Percentiles rank a stretch among this genome's conserved stretches.
phyloP scores from a whole-genome alignment of 2,113 vertebrate genomes.

The Urocitellus parryii region DNA sequence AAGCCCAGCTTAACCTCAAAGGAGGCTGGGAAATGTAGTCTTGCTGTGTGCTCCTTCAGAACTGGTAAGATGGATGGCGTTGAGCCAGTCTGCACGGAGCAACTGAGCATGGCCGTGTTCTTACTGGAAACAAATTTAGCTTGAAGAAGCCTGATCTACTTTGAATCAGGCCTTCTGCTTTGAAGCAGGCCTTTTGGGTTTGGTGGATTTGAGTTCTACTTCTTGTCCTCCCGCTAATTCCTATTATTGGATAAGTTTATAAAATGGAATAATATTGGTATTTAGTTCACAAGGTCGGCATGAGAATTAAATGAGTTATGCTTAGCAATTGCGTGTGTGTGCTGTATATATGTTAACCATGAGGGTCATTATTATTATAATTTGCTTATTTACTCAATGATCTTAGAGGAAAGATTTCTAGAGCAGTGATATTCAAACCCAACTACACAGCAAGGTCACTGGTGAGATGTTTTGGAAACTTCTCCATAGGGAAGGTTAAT shows the following conservation, averaged over 20 bases:
- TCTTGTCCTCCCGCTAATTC: not conserved
- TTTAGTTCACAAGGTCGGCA: not conserved
- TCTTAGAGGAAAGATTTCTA: not conserved
- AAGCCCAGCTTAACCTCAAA: not conserved
- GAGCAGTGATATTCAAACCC: not conserved
- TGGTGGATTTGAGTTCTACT: not conserved
- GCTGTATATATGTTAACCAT: not conserved
- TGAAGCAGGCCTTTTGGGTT: not conserved
- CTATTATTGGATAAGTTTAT: not conserved
- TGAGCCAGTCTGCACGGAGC: fast-evolving
- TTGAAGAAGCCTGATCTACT: not conserved
- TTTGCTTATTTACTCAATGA: not conserved
- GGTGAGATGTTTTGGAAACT: not conserved
- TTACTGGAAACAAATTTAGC: not conserved
- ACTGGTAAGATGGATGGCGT: not conserved
- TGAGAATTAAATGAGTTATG: not conserved
- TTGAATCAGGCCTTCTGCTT: not conserved
- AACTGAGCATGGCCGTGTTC: not conserved
- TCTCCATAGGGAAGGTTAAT: fast-evolving
- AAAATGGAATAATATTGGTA: not conserved
- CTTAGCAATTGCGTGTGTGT: slow-evolving; percentile 22
- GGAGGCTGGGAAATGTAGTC: fast-evolving
- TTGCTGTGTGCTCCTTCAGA: not conserved
- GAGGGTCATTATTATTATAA: not conserved
- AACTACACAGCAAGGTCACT: not conserved